A percentile compares a stretch with the other conserved stretches of the same genome.
Evolutionary conservation across 2,113 vertebrate species (phyloP).

Genomic region (Callithrix jacchus): DNA sequence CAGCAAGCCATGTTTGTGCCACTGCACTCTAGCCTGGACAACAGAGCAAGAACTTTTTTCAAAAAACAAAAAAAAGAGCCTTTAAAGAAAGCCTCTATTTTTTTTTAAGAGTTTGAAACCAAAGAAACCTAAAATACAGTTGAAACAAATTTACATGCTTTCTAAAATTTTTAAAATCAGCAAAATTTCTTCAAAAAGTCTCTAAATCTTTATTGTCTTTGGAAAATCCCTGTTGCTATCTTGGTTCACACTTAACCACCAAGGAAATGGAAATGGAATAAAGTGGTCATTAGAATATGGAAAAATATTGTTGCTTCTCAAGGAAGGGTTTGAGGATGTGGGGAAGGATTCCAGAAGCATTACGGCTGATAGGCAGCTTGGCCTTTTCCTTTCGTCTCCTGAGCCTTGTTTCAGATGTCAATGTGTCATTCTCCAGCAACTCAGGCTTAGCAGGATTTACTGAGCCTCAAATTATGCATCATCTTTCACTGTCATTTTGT

Average conservation of each 20-base stretch:
- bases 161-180: neutral
- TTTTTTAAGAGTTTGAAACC: neutral
- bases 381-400: neutral
- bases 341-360: neutral
- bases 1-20: too few relatives aligned
- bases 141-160: slow-evolving; percentile 2
- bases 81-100: neutral
- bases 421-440: neutral
- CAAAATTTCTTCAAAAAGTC: neutral
- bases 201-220: neutral
- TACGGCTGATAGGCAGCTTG: accelerated
- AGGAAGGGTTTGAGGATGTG: neutral
- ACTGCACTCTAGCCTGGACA: too few relatives aligned
- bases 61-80: neutral
- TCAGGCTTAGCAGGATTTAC: neutral
- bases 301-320: neutral
- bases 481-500: slow-evolving; percentile 12
- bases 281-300: neutral
- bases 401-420: neutral
- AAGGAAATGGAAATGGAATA: neutral
- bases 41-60: too few relatives aligned
- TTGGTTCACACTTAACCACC: neutral
- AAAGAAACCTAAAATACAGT: neutral
- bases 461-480: neutral
- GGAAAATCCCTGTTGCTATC: neutral